A percentile compares a stretch with the other conserved stretches of the same genome.
Evolutionary conservation across 23 tunicate genomes (phyloP).

Genomic region (Styela clava): DNA sequence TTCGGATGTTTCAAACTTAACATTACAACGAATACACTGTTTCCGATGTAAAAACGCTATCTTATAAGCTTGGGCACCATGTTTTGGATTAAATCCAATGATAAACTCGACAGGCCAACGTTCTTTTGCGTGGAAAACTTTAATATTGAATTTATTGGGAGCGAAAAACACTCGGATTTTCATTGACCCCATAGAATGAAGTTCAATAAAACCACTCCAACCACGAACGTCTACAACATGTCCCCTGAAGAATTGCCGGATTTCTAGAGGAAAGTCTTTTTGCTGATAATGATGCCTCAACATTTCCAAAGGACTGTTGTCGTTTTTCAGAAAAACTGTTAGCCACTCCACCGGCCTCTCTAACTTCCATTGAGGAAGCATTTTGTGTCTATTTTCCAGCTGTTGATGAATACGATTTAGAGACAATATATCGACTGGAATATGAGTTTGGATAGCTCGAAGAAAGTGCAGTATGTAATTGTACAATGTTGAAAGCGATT

Average conservation of each 20-base stretch:
- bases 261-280: background rate
- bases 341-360: slow-evolving; percentile 28
- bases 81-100: slow-evolving; percentile 40
- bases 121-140: slow-evolving; percentile 13
- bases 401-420: slow-evolving; percentile 4
- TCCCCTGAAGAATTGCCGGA: slow-evolving; percentile 37
- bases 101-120: slow-evolving; percentile 35
- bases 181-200: background rate
- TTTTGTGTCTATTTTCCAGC: background rate
- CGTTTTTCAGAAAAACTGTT: slow-evolving; percentile 13
- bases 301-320: background rate
- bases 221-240: slow-evolving; percentile 18
- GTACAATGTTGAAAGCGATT: slow-evolving; percentile 46
- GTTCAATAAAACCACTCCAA: slow-evolving; percentile 27
- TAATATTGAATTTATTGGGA: slow-evolving; percentile 23
- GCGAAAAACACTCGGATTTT: slow-evolving; percentile 24
- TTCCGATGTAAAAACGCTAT: background rate
- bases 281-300: background rate
- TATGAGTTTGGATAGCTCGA: slow-evolving; percentile 11
- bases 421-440: slow-evolving; percentile 14
- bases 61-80: slow-evolving; percentile 27
- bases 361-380: background rate
- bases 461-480: slow-evolving; percentile 32
- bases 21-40: background rate
- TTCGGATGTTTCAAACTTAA: background rate